Evolutionary conservation across 2,113 vertebrate genomes (phyloP).

Genomic region (Sapayoa aenigma): DNA sequence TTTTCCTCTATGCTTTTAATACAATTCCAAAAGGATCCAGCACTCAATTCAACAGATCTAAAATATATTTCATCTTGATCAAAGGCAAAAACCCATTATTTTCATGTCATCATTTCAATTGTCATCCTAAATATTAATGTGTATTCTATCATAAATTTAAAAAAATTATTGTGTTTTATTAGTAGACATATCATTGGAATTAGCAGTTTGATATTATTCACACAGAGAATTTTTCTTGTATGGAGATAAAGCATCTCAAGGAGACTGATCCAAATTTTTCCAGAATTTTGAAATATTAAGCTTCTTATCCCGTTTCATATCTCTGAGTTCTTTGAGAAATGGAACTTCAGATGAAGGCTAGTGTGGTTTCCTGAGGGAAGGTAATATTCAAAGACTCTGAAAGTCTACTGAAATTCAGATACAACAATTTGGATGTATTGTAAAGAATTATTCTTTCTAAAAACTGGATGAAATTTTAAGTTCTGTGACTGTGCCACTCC

Average conservation of each 20-base stretch:
- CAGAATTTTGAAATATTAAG: neutral
- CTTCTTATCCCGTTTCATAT: neutral
- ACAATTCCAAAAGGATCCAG: neutral
- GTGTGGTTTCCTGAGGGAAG: neutral
- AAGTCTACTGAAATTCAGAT: neutral
- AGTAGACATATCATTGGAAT: neutral
- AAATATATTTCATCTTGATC: neutral
- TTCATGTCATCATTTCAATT: neutral
- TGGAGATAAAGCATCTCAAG: neutral
- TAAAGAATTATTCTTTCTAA: neutral
- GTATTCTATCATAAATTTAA: neutral
- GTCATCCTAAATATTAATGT: neutral
- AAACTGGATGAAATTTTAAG: neutral
- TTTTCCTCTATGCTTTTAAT: neutral
- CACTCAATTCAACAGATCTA: neutral
- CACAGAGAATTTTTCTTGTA: neutral
- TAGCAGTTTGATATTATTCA: neutral
- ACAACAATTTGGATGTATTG: neutral
- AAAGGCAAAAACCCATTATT: neutral
- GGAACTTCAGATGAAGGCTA: neutral
- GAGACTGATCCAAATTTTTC: neutral
- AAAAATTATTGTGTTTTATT: neutral
- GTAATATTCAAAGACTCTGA: neutral
- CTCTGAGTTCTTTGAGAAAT: neutral
- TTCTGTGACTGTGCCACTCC: neutral